These are phyloP conservation scores for Macrobrachium nipponense DNA, from an alignment of 1,140 invertebrate genomes.

Conservation along the genomic window DNA sequence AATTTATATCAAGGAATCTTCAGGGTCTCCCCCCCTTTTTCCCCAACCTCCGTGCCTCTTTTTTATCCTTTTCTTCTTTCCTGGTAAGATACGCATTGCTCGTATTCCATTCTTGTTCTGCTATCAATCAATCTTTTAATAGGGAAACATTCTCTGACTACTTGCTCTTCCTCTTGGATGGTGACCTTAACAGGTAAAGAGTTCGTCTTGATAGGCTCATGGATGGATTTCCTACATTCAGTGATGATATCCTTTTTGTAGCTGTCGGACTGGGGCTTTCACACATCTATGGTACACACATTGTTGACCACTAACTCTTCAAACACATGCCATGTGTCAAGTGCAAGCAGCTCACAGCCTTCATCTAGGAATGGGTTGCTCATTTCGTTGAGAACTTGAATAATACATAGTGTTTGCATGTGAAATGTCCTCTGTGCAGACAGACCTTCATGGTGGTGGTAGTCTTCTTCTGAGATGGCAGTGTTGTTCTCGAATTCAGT, in stretches of 20 bases:
- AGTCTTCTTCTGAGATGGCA: neutral
- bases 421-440: neutral
- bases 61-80: no score
- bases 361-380: neutral
- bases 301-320: slow-evolving; percentile 16
- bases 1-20: no score
- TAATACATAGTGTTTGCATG: neutral
- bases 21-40: no score
- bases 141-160: no score
- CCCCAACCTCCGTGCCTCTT: no score
- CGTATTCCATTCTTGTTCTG: no score
- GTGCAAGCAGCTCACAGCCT: neutral
- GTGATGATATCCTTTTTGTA: neutral
- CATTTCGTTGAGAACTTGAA: neutral
- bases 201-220: no score
- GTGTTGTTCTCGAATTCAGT: no score
- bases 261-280: neutral
- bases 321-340: slow-evolving; percentile 7
- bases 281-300: neutral
- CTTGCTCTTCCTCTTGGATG: no score
- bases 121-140: no score
- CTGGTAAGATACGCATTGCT: no score
- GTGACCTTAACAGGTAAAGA: no score
- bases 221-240: slow-evolving; percentile 1
- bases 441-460: neutral